Evolutionary conservation across 2,797 vertebrate genomes (phyloP).

Genomic region (Threskiornis aethiopicus): DNA sequence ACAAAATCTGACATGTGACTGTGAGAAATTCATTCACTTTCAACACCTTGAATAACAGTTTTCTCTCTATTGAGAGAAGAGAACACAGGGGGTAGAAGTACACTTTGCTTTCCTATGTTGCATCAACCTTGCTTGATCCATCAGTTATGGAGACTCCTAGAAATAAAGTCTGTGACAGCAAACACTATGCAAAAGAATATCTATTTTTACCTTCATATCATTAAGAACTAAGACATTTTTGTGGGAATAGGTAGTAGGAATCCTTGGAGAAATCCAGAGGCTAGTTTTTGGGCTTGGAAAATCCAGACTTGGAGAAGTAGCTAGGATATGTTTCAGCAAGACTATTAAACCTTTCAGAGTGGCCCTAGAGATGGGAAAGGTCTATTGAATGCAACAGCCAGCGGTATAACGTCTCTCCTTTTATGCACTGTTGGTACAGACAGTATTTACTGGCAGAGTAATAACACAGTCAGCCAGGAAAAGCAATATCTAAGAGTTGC

Average conservation of each 20-base stretch:
- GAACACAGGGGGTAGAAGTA: neutral
- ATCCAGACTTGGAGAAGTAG: neutral
- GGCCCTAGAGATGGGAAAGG: neutral
- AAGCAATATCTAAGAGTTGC: neutral
- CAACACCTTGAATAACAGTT: neutral
- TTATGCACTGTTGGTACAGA: neutral
- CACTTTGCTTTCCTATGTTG: neutral
- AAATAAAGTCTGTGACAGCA: neutral
- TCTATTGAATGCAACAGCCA: neutral
- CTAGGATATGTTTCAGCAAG: neutral
- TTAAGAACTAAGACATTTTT: neutral
- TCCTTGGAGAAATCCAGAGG: neutral
- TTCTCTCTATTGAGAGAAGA: neutral
- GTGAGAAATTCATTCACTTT: neutral
- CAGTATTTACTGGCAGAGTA: neutral
- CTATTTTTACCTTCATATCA: neutral
- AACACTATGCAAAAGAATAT: neutral
- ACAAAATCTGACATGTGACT: neutral
- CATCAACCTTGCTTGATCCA: neutral
- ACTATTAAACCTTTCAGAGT: neutral
- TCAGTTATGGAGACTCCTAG: neutral
- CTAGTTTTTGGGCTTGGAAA: neutral
- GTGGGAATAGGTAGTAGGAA: neutral
- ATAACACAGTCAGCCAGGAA: neutral
- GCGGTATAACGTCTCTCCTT: rapidly evolving